Percentiles rank a stretch among this genome's conserved stretches.
Conservation (phyloP, 2,888 invertebrate species). For the Ochropleura plecta region DNA sequence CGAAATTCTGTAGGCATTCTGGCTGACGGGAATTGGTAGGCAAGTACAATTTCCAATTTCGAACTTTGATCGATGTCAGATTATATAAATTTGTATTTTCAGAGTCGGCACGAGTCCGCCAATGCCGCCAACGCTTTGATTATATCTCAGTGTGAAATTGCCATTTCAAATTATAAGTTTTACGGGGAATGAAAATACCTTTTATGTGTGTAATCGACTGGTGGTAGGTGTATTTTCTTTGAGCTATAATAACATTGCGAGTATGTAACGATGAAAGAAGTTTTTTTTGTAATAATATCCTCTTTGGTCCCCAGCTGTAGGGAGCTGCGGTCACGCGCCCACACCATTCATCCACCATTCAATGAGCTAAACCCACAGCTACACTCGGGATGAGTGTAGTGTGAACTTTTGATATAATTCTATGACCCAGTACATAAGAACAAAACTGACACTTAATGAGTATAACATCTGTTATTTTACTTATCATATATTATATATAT, state of each 20-base stretch:
- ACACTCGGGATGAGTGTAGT: no score
- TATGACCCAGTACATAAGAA: slow-evolving; percentile 64
- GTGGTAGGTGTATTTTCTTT: slow-evolving; percentile 40
- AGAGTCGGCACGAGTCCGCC: slow-evolving; percentile 55
- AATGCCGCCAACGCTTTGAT: slow-evolving; percentile 65
- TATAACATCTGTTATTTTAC: slow-evolving; percentile 74
- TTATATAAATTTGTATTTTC: slow-evolving; percentile 71
- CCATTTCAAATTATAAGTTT: slow-evolving; percentile 56
- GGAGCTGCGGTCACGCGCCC: slow-evolving; percentile 76
- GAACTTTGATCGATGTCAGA: slow-evolving; percentile 75
- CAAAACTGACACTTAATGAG: slow-evolving; percentile 61
- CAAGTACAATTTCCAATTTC: slow-evolving; percentile 76
- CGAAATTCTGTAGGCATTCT: slow-evolving; percentile 72
- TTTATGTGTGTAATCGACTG: slow-evolving; percentile 41
- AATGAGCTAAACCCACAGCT: slow-evolving; percentile 76
- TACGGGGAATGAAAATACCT: slow-evolving; percentile 34
- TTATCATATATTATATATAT: no score
- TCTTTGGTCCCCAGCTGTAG: slow-evolving; percentile 67
- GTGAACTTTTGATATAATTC: slow-evolving; percentile 77
- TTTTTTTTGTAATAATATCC: slow-evolving; percentile 77
- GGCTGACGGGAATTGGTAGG: slow-evolving; percentile 65
- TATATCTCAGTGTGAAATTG: slow-evolving; percentile 63
- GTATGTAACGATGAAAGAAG: slow-evolving; percentile 73
- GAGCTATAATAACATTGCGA: slow-evolving; percentile 58
- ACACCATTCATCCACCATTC: slow-evolving; percentile 72